Evolutionary conservation across 2,113 vertebrate genomes (phyloP).

Genomic region (Tupaia tana): DNA sequence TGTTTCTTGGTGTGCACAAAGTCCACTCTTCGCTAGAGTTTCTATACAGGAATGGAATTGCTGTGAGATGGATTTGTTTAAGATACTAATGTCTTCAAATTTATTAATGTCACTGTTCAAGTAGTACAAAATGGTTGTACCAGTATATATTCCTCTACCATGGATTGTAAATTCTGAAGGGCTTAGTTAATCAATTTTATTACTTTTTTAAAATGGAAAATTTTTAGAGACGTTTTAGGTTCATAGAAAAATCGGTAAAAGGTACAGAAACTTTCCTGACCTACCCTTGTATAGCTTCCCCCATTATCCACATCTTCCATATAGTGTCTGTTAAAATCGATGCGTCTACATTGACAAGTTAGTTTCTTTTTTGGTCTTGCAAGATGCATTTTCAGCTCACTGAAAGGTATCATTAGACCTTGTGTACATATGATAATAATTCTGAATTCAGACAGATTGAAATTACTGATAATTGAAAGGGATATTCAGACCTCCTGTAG

Average conservation of each 20-base stretch:
- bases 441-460: neutral
- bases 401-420: neutral
- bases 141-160: neutral
- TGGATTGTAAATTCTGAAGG: neutral
- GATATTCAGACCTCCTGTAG: neutral
- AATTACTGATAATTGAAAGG: neutral
- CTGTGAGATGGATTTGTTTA: neutral
- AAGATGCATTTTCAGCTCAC: neutral
- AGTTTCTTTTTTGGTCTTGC: conserved; percentile 1
- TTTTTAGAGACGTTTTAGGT: neutral
- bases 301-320: too few species aligned
- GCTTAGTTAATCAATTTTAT: neutral
- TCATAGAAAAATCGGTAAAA: neutral
- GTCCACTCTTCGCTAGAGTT: neutral
- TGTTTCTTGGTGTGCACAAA: neutral
- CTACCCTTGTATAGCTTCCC: too few species aligned
- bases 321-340: neutral
- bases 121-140: neutral
- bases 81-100: neutral
- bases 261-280: neutral
- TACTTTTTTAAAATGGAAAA: neutral
- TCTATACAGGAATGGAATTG: neutral
- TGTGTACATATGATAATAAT: neutral
- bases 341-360: neutral
- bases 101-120: neutral